These are phyloP conservation scores for Panopea generosa DNA, from an alignment of 2,888 invertebrate genomes.

Conservation along the genomic window DNA sequence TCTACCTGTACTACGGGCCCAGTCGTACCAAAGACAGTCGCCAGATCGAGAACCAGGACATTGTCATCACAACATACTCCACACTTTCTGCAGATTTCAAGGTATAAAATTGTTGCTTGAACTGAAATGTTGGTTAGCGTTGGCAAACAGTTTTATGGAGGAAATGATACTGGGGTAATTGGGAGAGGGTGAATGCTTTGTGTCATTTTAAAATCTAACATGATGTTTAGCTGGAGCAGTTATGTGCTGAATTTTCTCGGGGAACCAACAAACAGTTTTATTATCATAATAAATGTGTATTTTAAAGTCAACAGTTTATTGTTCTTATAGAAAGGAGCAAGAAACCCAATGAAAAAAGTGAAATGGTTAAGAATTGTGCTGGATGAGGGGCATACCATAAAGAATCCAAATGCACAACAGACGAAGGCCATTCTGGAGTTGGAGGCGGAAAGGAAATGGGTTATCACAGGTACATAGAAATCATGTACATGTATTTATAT, in stretches of 20 bases:
- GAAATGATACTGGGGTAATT: too few species aligned
- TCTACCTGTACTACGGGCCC: constrained; percentile 72
- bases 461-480: constrained; percentile 73
- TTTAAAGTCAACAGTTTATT: too few species aligned
- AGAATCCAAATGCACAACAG: constrained; percentile 99
- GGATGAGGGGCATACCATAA: constrained; percentile 99
- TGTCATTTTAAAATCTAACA: too few species aligned
- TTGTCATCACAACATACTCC: constrained; percentile 74
- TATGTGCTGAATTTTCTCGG: too few species aligned
- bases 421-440: constrained; percentile 90
- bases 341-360: constrained; percentile 86
- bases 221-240: too few species aligned
- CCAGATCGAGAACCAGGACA: constrained; percentile 67
- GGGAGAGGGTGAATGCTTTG: too few species aligned
- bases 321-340: constrained; percentile 18
- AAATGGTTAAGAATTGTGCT: constrained; percentile 99
- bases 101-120: too few species aligned
- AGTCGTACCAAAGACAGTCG: constrained; percentile 55
- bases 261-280: too few species aligned
- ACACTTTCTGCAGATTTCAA: constrained; percentile 71
- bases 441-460: constrained; percentile 73
- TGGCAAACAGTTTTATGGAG: too few species aligned
- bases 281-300: too few species aligned
- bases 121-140: too few species aligned
- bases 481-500: background rate